A percentile compares a stretch with the other conserved stretches of the same genome.
Conservation (phyloP, 2,888 invertebrate species). For the Synergus japonicus region DNA sequence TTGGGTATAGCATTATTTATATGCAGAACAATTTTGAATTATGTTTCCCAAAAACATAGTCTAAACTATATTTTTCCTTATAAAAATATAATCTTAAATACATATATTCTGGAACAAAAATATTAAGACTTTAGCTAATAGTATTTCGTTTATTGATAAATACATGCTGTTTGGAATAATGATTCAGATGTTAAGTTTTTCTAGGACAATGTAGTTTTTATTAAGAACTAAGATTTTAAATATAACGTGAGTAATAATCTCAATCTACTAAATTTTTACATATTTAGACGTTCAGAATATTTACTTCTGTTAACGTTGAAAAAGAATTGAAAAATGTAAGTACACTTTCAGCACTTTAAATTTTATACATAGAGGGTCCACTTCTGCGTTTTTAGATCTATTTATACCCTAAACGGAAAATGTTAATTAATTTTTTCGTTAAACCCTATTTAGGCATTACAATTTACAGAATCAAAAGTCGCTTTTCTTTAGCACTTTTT, state of each 20-base stretch:
- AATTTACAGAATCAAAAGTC: conserved; percentile 24
- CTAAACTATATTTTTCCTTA: too few species aligned
- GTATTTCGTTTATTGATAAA: not conserved
- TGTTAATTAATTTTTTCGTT: conserved; percentile 13
- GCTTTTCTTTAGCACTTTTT: not conserved
- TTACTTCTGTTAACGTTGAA: not conserved
- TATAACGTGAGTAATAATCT: not conserved
- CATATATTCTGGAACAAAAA: not conserved
- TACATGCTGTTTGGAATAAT: not conserved
- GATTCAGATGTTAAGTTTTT: not conserved
- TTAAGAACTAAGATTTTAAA: not conserved
- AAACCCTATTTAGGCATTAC: not conserved
- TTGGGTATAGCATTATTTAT: too few species aligned
- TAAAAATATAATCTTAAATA: too few species aligned
- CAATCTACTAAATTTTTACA: not conserved
- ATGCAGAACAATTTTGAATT: too few species aligned
- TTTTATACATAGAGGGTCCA: not conserved
- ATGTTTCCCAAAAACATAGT: too few species aligned
- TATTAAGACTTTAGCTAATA: not conserved
- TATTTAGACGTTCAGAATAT: not conserved
- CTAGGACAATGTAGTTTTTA: not conserved
- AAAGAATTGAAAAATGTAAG: not conserved
- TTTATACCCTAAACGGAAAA: not conserved
- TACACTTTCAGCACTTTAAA: not conserved
- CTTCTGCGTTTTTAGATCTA: not conserved